Evolutionary conservation across 2,113 vertebrate genomes (phyloP), one percentile per base, ranked within the genome.

Genomic region (Ictalurus furcatus): DNA sequence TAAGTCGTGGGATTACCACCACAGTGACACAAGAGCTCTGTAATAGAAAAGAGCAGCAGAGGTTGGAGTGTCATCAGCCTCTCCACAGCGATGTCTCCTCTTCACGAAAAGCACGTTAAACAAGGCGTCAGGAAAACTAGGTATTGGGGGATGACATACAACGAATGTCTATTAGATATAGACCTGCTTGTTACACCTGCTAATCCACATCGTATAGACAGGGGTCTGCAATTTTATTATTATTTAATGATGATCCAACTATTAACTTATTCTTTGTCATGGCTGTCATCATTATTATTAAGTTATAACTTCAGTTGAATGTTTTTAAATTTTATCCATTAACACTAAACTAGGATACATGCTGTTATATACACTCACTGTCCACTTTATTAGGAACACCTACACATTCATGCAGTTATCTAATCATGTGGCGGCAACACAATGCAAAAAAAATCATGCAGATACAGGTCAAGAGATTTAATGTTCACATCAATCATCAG

Each of bases 1-100:
- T 71, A 89, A 89, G 74, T 69, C 52, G 17, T 65, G 30, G 74
- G 84, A 86, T 89, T 89, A 81, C 88, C 74, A 86, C 37, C 14
- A 48, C 13, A 37, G 63, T 80, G 83, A 89, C 84, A 86, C 88
- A 80, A 85, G 61, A 89, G 88, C 84, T 85, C 61, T 48, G 34
- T 71, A 89, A 80, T 81, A 89, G 73, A 86, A 89, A 89, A 85
- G 81, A 59, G 34, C 52, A 71, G 84, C 65, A 30, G 30, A 69
- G 69, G 67, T 69, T 76, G 58, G 65, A 83, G 79, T 86, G 85
- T n/a, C 87, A 83, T 73, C 37, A 88, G 81, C 67, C 69, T 84
- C 81, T 88, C 61, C 81, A 84, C 23, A 84, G 80, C 52, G 8
- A 48, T 73, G 80, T 34, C 87, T 63, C 54, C 69, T 52, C 81